Conservation (phyloP, 2,113 vertebrate species). For the Rafetus swinhoei region DNA sequence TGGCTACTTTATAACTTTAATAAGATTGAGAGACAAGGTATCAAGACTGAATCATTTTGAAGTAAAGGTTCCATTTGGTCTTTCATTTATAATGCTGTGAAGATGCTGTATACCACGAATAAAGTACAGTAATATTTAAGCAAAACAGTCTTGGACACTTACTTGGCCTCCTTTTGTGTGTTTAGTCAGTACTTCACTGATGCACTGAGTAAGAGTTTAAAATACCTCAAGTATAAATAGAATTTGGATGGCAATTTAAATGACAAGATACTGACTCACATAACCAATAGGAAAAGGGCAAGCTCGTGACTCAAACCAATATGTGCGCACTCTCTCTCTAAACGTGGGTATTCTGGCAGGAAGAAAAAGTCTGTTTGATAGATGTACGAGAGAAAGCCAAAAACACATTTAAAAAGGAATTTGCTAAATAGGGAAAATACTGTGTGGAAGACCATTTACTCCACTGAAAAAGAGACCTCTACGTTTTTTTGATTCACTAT, state of each 20-base stretch:
- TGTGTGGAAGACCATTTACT: not conserved
- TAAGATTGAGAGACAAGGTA: not conserved
- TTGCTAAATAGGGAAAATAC: not conserved
- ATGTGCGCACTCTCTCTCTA: not conserved
- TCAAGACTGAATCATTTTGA: not conserved
- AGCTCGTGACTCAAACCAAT: constrained; percentile 10
- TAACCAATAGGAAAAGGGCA: constrained; percentile 30
- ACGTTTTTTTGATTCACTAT: constrained; percentile 41
- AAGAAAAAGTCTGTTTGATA: not conserved
- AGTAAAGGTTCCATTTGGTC: not conserved
- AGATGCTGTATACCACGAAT: not conserved
- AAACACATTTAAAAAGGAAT: not conserved
- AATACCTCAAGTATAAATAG: constrained; percentile 48
- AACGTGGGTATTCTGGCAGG: not conserved
- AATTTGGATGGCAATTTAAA: constrained; percentile 53
- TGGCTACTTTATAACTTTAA: not conserved
- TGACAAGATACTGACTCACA: constrained; percentile 57
- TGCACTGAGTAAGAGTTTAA: constrained; percentile 52
- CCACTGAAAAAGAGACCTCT: constrained; percentile 8
- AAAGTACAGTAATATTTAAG: not conserved
- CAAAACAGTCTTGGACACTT: not conserved
- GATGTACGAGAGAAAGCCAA: not conserved
- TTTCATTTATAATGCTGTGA: not conserved
- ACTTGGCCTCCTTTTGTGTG: not conserved
- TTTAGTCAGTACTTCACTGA: constrained; percentile 42